phyloP scores from a whole-genome alignment of 37 sponge, comb jelly and placozoan genomes.

The Geodia barretti region DNA sequence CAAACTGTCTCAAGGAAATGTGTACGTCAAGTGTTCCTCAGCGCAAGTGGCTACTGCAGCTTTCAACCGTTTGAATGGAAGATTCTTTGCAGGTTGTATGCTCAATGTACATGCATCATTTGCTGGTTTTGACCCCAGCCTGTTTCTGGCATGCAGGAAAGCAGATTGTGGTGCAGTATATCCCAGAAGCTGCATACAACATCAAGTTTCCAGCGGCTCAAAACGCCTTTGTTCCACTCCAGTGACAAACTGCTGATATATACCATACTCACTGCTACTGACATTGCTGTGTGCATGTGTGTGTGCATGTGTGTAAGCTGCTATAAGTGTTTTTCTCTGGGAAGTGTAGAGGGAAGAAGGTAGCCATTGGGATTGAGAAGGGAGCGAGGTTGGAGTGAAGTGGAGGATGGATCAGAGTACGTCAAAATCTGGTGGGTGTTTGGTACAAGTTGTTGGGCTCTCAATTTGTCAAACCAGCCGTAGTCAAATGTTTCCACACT shows the following conservation, averaged over 20 bases:
- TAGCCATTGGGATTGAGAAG: slow-evolving; percentile 62
- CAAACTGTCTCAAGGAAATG: slow-evolving; percentile 79
- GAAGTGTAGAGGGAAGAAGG: no score
- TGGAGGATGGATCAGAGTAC: slow-evolving; percentile 73
- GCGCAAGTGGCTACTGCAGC: slow-evolving; percentile 79
- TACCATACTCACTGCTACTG: neutral
- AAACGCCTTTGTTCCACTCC: neutral
- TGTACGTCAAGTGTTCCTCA: slow-evolving; percentile 93
- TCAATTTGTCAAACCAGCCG: slow-evolving; percentile 78
- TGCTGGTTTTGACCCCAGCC: neutral
- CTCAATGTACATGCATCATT: no score
- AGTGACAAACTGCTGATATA: neutral
- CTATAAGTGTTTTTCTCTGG: no score
- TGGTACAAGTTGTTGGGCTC: slow-evolving; percentile 77
- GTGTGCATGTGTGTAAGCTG: neutral
- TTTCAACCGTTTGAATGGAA: slow-evolving; percentile 83
- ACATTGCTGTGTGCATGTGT: neutral
- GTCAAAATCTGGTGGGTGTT: slow-evolving; percentile 56
- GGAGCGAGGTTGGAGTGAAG: slow-evolving; percentile 48
- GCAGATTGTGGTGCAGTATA: slow-evolving; percentile 78
- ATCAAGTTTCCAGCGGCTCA: slow-evolving; percentile 82
- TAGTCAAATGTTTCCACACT: slow-evolving; percentile 38
- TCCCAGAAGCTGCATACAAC: slow-evolving; percentile 85
- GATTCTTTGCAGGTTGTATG: slow-evolving; percentile 94
- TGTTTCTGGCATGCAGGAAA: slow-evolving; percentile 70